Evolutionary conservation across 2,888 invertebrate species (phyloP), one percentile per base, ranked within the genome.

Genomic region (Steinernema carpocapsae): DNA sequence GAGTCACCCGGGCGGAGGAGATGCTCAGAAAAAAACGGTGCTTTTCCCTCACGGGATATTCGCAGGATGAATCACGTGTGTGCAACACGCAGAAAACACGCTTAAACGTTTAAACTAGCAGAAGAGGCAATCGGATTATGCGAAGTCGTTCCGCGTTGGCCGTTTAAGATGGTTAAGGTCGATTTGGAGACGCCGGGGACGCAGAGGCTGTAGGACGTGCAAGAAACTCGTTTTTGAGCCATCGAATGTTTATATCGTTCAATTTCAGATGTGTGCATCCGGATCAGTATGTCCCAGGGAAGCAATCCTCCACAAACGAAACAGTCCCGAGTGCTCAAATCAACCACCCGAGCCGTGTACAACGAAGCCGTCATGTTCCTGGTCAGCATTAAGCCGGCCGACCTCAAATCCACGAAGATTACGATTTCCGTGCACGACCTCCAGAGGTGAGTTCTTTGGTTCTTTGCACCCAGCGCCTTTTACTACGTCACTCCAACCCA

Each of bases 241-340:
- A 3, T 37, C 37, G 3, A 37, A 37, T 3, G 10, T 37, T 37
- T 37, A 37, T 6, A 6, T 37, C 37, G 3, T 10, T 37, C 10
- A 6, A 10, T 85, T 87, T 51, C 85, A 89, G 89, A 89, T 81
- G 88, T 89, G 3, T 89, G 88, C 76, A 87, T 89, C n/a, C 84
- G 87, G 70, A 87, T 89, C 26, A 88, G 88, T 70, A 78, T 89
- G 56, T 79, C 80, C 17, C 88, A 89, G 74, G 82, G 81, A 24
- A 76, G 22, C 32, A 70, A 73, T 29, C 46, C 48, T 6, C 70
- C 83, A 2, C 84, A 86, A 43, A 84, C 83, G 12, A 88, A 88
- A 73, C 88, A 84, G 45, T 84, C 85, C 29, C 80, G 87, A 71
- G 78, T 84, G 17, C 81, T 87, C 17, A 87, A 87, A 76, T 77